Conservation (phyloP, 2,797 vertebrate species). For the Eulemur mongoz region DNA sequence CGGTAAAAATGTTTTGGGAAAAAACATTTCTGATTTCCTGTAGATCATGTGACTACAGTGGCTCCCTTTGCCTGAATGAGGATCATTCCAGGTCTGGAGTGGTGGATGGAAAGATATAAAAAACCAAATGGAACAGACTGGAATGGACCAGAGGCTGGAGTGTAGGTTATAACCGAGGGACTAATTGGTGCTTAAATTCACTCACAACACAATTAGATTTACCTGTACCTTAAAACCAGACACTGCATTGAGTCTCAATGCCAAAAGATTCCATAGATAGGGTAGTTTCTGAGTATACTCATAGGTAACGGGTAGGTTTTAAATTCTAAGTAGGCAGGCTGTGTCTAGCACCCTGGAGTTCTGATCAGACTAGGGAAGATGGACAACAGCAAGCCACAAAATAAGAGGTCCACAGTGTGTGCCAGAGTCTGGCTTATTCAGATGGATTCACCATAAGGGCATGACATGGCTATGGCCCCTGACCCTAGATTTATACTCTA, state of each 20-base stretch:
- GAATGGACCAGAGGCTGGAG: neutral
- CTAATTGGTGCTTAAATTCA: neutral
- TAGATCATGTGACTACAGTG: neutral
- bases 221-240: neutral
- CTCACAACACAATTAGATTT: neutral
- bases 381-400: neutral
- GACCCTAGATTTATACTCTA: neutral
- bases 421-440: neutral
- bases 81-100: neutral
- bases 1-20: neutral
- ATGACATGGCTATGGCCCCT: neutral
- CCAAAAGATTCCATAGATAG: neutral
- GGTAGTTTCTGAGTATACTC: no score
- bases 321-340: neutral
- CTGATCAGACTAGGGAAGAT: neutral
- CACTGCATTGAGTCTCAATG: neutral
- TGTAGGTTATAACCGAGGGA: neutral
- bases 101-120: neutral
- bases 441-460: neutral
- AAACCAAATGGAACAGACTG: neutral
- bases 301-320: neutral
- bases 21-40: neutral
- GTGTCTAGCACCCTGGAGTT: neutral
- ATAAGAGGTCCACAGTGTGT: neutral
- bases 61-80: neutral